These are phyloP conservation scores for Plagodis pulveraria DNA, from an alignment of 2,888 invertebrate genomes.

Conservation along the genomic window DNA sequence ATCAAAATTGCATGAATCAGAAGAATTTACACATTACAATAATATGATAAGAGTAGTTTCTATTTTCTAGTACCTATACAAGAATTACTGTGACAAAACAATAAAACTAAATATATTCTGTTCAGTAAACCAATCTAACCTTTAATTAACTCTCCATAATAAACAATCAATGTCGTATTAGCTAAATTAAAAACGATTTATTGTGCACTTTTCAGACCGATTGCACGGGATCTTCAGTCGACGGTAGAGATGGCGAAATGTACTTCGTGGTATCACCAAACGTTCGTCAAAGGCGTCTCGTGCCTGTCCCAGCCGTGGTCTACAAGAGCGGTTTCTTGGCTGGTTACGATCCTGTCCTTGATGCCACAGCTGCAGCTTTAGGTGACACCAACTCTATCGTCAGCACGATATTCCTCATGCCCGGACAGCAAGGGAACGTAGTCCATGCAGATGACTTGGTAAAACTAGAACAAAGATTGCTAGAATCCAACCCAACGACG, in stretches of 20 bases:
- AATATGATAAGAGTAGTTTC: too few species aligned
- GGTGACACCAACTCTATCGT: slow-evolving; percentile 89
- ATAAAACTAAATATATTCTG: too few species aligned
- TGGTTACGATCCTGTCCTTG: slow-evolving; percentile 93
- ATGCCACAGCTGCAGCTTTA: slow-evolving; percentile 92
- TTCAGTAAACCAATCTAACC: too few species aligned
- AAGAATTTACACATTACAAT: too few species aligned
- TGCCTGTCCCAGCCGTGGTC: slow-evolving; percentile 93
- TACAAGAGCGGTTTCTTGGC: slow-evolving; percentile 91
- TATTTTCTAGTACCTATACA: too few species aligned
- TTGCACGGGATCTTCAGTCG: slow-evolving; percentile 89
- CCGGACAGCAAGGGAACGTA: slow-evolving; percentile 93
- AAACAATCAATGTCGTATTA: too few species aligned
- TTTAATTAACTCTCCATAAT: too few species aligned
- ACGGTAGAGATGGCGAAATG: slow-evolving; percentile 93
- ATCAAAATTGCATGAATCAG: too few species aligned
- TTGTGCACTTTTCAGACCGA: slow-evolving; percentile 87
- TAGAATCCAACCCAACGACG: slow-evolving; percentile 87
- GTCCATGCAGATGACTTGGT: slow-evolving; percentile 92
- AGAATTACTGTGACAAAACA: too few species aligned
- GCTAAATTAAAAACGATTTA: background rate
- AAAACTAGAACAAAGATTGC: slow-evolving; percentile 88
- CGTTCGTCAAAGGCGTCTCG: slow-evolving; percentile 90
- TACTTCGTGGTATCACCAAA: slow-evolving; percentile 94
- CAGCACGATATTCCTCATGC: slow-evolving; percentile 92